Conservation (phyloP, 2,797 vertebrate genomes). For the Capromys pilorides region DNA sequence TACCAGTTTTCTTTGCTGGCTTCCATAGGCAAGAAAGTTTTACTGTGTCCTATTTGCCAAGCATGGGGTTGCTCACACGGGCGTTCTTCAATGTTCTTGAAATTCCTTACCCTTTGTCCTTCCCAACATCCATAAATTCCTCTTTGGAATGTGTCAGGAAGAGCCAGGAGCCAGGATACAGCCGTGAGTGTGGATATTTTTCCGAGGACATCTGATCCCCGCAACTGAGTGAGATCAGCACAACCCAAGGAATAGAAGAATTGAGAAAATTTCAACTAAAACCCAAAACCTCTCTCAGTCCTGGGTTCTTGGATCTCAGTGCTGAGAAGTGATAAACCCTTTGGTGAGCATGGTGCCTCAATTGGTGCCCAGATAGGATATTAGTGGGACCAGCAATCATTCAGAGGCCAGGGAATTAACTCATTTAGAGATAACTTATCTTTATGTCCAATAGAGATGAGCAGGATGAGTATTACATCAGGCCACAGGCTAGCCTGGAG, state of each 20-base stretch:
- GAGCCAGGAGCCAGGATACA: slow-evolving; percentile 68
- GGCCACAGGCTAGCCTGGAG: background rate
- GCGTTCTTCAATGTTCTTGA: slow-evolving; percentile 54
- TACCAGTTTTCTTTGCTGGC: slow-evolving; percentile 48
- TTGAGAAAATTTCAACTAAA: slow-evolving; percentile 35
- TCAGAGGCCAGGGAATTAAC: background rate
- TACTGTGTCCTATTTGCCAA: slow-evolving; percentile 38
- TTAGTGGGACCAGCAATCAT: background rate
- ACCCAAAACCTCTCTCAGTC: background rate
- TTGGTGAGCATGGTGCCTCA: background rate
- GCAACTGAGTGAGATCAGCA: slow-evolving; percentile 38
- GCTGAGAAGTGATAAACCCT: background rate
- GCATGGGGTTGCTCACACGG: slow-evolving; percentile 61
- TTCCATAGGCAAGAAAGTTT: slow-evolving; percentile 57
- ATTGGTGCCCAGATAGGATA: background rate
- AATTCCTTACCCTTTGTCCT: slow-evolving; percentile 59
- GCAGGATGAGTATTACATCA: background rate
- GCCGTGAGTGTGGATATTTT: slow-evolving; percentile 56
- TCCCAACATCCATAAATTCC: slow-evolving; percentile 79
- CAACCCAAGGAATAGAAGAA: slow-evolving; percentile 63
- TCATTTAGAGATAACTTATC: slow-evolving; percentile 10
- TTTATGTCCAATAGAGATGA: slow-evolving; percentile 4
- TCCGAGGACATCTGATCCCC: slow-evolving; percentile 65
- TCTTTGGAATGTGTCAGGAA: slow-evolving; percentile 75
- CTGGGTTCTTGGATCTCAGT: background rate